Percentiles rank a stretch among this genome's conserved stretches.
Conservation (phyloP, 2,113 vertebrate genomes). For the Antennarius striatus region DNA sequence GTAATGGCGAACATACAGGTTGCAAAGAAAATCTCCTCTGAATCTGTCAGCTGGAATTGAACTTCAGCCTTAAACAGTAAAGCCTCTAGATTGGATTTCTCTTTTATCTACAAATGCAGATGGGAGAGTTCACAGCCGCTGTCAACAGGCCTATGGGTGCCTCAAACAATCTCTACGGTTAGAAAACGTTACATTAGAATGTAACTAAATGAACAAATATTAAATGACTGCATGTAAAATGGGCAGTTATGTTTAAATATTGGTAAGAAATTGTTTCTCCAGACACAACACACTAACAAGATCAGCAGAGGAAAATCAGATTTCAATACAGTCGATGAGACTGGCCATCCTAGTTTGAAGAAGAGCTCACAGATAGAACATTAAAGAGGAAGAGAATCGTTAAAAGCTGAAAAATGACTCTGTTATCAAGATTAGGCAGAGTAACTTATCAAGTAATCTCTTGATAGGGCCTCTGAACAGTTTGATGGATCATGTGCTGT, state of each 20-base stretch:
- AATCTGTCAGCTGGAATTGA: slow-evolving; percentile 60
- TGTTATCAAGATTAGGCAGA: slow-evolving; percentile 68
- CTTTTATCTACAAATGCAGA: slow-evolving; percentile 68
- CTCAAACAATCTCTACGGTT: slow-evolving; percentile 4
- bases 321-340: slow-evolving; percentile 25
- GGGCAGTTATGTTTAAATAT: background rate
- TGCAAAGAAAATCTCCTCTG: slow-evolving; percentile 59
- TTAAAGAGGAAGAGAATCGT: slow-evolving; percentile 51
- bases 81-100: slow-evolving; percentile 48
- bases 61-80: slow-evolving; percentile 45
- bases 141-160: too few species aligned
- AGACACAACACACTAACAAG: background rate
- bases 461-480: slow-evolving; percentile 63
- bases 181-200: slow-evolving; percentile 12
- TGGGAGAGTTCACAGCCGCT: slow-evolving; percentile 18
- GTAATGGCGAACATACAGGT: slow-evolving; percentile 56
- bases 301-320: slow-evolving; percentile 12
- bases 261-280: background rate
- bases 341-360: slow-evolving; percentile 23
- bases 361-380: slow-evolving; percentile 21
- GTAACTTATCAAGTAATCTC: slow-evolving; percentile 75
- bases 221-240: background rate
- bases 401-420: slow-evolving; percentile 70
- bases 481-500: slow-evolving; percentile 68
- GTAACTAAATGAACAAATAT: background rate